These are phyloP conservation scores for Gerris buenoi DNA, from an alignment of 1,140 invertebrate genomes.

Conservation along the genomic window DNA sequence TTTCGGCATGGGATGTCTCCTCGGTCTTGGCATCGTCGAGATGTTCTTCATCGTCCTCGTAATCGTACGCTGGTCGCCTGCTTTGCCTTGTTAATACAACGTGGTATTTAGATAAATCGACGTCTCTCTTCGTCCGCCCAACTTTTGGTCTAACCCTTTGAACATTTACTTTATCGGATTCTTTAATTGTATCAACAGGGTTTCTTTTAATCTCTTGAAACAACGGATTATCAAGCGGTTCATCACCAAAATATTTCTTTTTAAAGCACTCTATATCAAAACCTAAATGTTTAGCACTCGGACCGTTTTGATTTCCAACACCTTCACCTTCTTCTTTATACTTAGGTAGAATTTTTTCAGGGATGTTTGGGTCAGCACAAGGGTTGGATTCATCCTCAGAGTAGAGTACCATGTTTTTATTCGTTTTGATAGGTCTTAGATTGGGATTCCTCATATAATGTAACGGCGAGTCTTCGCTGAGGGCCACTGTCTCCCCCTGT, in stretches of 20 bases:
- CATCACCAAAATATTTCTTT: conserved; percentile 50
- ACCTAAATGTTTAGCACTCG: conserved; percentile 39
- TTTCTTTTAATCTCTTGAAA: conserved; percentile 40
- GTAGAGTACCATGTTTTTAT: conserved; percentile 41
- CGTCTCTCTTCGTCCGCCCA: neutral
- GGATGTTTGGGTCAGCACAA: conserved; percentile 31
- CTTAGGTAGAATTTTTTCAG: conserved; percentile 29
- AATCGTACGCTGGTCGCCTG: neutral
- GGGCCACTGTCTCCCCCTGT: conserved; percentile 16
- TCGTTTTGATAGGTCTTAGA: conserved; percentile 32
- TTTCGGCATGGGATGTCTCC: neutral
- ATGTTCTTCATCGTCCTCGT: neutral
- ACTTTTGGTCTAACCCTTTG: neutral
- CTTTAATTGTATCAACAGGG: conserved; percentile 6
- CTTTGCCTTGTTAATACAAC: neutral
- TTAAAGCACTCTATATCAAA: conserved; percentile 60
- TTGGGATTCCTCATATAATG: conserved; percentile 40
- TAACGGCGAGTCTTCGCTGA: conserved; percentile 38
- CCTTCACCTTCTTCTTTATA: conserved; percentile 27
- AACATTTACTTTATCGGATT: conserved; percentile 6
- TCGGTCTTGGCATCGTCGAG: neutral
- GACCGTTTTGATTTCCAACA: conserved; percentile 15
- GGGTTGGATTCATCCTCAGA: conserved; percentile 33
- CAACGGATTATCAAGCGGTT: conserved; percentile 57
- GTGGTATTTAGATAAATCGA: neutral